Percentiles rank a stretch among this genome's conserved stretches.
phyloP scores from a whole-genome alignment of 2,888 invertebrate species.

The Pyrocoelia pectoralis region DNA sequence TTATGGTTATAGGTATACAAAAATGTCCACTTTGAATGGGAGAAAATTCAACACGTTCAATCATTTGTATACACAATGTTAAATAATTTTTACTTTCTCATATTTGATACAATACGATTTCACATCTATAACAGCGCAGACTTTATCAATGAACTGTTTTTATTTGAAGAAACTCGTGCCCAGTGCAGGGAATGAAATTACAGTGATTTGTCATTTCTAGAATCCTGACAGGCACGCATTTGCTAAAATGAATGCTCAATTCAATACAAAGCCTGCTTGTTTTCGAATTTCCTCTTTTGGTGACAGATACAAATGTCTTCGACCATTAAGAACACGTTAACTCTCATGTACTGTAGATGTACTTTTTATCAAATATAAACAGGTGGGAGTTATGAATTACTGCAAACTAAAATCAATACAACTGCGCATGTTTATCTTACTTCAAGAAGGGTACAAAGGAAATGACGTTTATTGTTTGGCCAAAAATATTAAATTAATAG shows the following conservation, averaged over 20 bases:
- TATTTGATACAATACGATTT: background rate
- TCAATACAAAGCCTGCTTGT: constrained; percentile 46
- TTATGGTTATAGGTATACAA: too few relatives aligned
- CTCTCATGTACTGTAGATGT: constrained; percentile 13
- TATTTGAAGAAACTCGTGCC: constrained; percentile 39
- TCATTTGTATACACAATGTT: too few relatives aligned
- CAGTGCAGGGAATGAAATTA: constrained; percentile 41
- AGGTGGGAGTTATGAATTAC: too few relatives aligned
- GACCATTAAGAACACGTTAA: constrained; percentile 25
- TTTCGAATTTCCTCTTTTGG: constrained; percentile 40
- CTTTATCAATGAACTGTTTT: constrained; percentile 16
- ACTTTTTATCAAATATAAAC: constrained; percentile 7
- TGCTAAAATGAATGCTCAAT: constrained; percentile 42
- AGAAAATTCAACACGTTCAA: too few relatives aligned
- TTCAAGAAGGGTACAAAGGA: background rate
- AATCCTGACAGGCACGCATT: constrained; percentile 47
- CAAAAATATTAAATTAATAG: background rate
- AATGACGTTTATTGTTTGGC: background rate
- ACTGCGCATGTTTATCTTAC: background rate
- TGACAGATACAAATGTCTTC: constrained; percentile 39
- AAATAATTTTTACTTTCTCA: too few relatives aligned
- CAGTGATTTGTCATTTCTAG: constrained; percentile 46
- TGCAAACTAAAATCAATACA: background rate
- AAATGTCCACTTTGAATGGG: too few relatives aligned
- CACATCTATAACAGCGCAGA: background rate